Evolutionary conservation across 2,888 invertebrate genomes (phyloP).

Genomic region (Macrosoma leucophasiata): DNA sequence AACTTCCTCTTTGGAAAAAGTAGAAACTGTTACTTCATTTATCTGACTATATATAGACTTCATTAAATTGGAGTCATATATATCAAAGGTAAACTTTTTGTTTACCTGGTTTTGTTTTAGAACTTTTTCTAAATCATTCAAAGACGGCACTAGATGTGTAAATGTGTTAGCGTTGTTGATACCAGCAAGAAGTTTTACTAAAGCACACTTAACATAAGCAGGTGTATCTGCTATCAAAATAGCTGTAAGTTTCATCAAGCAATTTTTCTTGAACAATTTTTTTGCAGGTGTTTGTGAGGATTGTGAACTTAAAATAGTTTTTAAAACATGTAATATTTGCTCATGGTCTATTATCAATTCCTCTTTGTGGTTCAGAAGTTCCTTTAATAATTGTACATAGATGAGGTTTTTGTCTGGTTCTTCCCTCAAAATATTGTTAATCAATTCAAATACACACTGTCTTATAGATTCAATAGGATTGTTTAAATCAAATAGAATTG

Average conservation of each 20-base stretch:
- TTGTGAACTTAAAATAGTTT: constrained; percentile 75
- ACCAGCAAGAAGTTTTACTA: constrained; percentile 59
- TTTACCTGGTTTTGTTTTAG: constrained; percentile 39
- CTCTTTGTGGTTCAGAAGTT: constrained; percentile 62
- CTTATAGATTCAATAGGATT: constrained; percentile 74
- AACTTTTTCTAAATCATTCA: constrained; percentile 38
- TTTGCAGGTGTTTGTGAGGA: constrained; percentile 65
- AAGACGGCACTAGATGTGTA: constrained; percentile 43
- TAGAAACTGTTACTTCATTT: constrained; percentile 62
- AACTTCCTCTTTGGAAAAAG: constrained; percentile 55
- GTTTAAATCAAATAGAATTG: constrained; percentile 73
- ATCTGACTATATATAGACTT: constrained; percentile 73
- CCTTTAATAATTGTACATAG: constrained; percentile 60
- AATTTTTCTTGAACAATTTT: constrained; percentile 54
- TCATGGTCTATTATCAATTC: constrained; percentile 81
- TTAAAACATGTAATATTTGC: constrained; percentile 78
- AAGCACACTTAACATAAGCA: constrained; percentile 57
- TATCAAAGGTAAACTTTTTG: constrained; percentile 48
- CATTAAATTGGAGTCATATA: constrained; percentile 72
- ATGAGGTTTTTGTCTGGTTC: constrained; percentile 46
- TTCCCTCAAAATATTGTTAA: constrained; percentile 49
- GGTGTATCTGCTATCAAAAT: constrained; percentile 56
- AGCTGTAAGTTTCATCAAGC: constrained; percentile 47
- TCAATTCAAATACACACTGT: constrained; percentile 68
- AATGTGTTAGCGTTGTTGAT: constrained; percentile 66